Conservation (phyloP, 2,888 invertebrate species). For the Epirrhoe tristata region DNA sequence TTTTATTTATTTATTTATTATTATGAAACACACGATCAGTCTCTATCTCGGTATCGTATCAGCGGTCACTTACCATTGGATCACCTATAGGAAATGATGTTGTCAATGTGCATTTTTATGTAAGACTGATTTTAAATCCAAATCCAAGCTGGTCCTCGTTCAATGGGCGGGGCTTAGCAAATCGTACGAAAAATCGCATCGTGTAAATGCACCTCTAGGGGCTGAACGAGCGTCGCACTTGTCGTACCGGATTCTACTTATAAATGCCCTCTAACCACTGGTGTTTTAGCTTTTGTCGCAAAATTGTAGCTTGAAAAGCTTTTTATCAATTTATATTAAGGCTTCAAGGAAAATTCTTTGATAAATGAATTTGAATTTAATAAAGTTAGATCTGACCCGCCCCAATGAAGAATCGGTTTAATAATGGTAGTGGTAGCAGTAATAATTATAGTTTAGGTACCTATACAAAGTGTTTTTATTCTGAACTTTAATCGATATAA, state of each 20-base stretch:
- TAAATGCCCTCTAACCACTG: not conserved
- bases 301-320: slow-evolving; percentile 39
- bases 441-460: not conserved
- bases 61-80: not conserved
- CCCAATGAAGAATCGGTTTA: slow-evolving; percentile 16
- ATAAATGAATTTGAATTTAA: slow-evolving; percentile 22
- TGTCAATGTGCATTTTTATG: slow-evolving; percentile 17
- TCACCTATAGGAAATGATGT: not conserved
- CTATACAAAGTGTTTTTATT: not conserved
- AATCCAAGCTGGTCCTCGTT: slow-evolving; percentile 17
- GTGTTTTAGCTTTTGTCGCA: slow-evolving; percentile 10
- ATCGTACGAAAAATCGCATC: too few species aligned
- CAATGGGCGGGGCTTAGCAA: too few species aligned
- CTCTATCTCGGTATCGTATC: not conserved
- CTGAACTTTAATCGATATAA: not conserved
- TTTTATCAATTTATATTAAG: slow-evolving; percentile 21
- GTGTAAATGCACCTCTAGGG: too few species aligned
- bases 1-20: too few species aligned
- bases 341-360: slow-evolving; percentile 19
- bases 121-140: slow-evolving; percentile 31
- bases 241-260: not conserved
- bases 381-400: slow-evolving; percentile 14
- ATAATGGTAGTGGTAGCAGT: not conserved
- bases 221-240: too few species aligned
- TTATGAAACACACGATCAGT: too few species aligned